Evolutionary conservation across 2,113 vertebrate species (phyloP), one percentile per base, ranked within the genome.

Genomic region (Dicrurus megarhynchus): DNA sequence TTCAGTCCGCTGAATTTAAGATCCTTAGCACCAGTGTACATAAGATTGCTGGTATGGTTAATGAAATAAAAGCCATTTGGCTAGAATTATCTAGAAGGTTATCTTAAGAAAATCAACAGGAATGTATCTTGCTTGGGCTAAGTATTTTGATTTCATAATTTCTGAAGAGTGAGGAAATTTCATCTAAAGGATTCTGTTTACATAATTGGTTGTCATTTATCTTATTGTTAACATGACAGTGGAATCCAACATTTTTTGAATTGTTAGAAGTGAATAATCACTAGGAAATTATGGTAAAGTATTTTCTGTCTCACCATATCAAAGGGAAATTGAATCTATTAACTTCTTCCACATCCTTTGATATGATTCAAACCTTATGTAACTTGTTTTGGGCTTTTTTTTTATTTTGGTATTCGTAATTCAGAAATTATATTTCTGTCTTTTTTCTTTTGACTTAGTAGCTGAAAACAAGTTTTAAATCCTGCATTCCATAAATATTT

Each of bases 191-290:
- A 80, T 88, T 78, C 8, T 21, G 24, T 79, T 91, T 93, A 74
- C 21, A 33, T 89, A 93, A 70, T n/a, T 42, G 18, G n/a, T 69
- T 93, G 65, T 71, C 17, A 80, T 87, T 95, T 93, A 49, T 91
- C 77, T 79, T 87, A 60, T 4, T 87, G 57, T 81, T 96, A 92
- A 35, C 28, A 53, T 49, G 74, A 21, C 37, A 61, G n/a, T 65
- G 39, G 44, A 53, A 80, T 83, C 87, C 73, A 94, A 35, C 69
- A 90, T 94, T 95, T 81, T 93, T 95, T 82, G 61, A 56, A 94
- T 94, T 95, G 57, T 60, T 87, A 84, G 42, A 75, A 95, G 87
- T 89, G 68, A 94, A 74, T 71, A 84, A 84, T 94, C 56, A 37
- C 17, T 80, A 84, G 63, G 35, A 89, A 89, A 80, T 92, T 10